A percentile compares a stretch with the other conserved stretches of the same genome.
phyloP scores from a whole-genome alignment of 2,888 invertebrate species.

The Watsonalla binaria region DNA sequence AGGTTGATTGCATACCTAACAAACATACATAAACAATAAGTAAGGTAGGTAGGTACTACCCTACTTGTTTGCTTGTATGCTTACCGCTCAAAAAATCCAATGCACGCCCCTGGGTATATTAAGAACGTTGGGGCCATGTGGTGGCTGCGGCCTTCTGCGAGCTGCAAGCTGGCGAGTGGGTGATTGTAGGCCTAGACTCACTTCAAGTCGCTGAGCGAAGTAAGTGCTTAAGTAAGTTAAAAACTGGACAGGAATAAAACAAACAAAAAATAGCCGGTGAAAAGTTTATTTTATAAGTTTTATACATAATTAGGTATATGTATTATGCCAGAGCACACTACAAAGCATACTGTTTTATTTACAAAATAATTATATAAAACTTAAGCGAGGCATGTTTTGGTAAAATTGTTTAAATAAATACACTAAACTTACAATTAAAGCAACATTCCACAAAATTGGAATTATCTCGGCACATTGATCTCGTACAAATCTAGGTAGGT shows the following conservation, averaged over 20 bases:
- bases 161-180: too few relatives aligned
- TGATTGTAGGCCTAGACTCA: too few relatives aligned
- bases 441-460: slow-evolving; percentile 9
- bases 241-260: slow-evolving; percentile 6
- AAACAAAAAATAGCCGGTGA: slow-evolving; percentile 51
- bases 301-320: slow-evolving; percentile 36
- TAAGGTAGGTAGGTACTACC: too few relatives aligned
- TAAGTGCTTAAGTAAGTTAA: too few relatives aligned
- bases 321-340: slow-evolving; percentile 73
- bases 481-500: slow-evolving; percentile 21
- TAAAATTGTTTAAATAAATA: slow-evolving; percentile 69
- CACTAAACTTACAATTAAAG: slow-evolving; percentile 44
- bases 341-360: slow-evolving; percentile 48
- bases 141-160: too few relatives aligned
- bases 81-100: too few relatives aligned
- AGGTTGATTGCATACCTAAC: too few relatives aligned
- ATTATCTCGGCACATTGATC: slow-evolving; percentile 3
- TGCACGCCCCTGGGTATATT: too few relatives aligned
- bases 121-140: too few relatives aligned
- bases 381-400: slow-evolving; percentile 78
- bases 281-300: slow-evolving; percentile 59
- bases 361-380: slow-evolving; percentile 56
- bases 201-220: too few relatives aligned
- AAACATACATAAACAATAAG: too few relatives aligned
- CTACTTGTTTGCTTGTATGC: too few relatives aligned